phyloP scores from a whole-genome alignment of 2,797 vertebrate genomes.

The Gorsachius magnificus region DNA sequence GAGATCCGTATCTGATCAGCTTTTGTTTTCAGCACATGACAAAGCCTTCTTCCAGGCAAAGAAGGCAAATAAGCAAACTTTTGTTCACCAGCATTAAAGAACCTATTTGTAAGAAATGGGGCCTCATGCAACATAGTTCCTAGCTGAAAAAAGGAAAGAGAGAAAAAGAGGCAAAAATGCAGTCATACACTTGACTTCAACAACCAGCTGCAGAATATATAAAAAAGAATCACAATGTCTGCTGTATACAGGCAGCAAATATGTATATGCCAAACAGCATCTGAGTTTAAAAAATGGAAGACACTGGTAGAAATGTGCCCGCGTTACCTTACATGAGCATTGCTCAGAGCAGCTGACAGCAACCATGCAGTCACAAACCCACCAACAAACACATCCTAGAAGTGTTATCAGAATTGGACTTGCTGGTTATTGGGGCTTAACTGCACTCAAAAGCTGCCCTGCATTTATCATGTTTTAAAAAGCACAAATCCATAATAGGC shows the following conservation, averaged over 20 bases:
- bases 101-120: slow-evolving; percentile 22
- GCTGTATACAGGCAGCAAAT: background rate
- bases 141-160: background rate
- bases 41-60: slow-evolving; percentile 4
- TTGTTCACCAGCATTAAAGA: slow-evolving; percentile 39
- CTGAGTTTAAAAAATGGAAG: slow-evolving; percentile 14
- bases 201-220: background rate
- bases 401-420: background rate
- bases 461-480: background rate
- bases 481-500: background rate
- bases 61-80: slow-evolving; percentile 33
- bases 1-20: background rate
- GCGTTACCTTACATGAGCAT: background rate
- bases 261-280: background rate
- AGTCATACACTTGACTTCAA: background rate
- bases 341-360: background rate
- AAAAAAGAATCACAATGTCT: background rate
- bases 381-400: background rate
- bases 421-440: background rate
- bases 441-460: background rate
- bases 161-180: slow-evolving; percentile 14
- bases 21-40: slow-evolving; percentile 33
- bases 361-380: background rate
- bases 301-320: background rate
- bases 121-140: slow-evolving; percentile 26